Conservation (phyloP, 2,113 vertebrate species). For the Danio rerio region GRCz12tu NC_133184.1:53214001-53214500, state of each 20-base stretch:
- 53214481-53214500: no score
- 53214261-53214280: conserved; percentile 93
- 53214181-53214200: neutral
- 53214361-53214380: no score
- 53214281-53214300: conserved; percentile 77
- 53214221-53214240: conserved; percentile 29
- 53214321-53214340: neutral
- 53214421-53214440: no score
- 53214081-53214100: neutral
- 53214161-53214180: neutral
- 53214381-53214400: no score
- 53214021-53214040: no score
- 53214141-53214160: neutral
- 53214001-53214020: no score
- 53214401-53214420: no score
- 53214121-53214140: no score
- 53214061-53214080: neutral
- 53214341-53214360: no score
- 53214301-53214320: neutral
- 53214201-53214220: neutral
- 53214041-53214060: no score
- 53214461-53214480: no score
- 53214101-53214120: neutral
- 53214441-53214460: no score
- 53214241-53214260: conserved; percentile 87